Conservation (phyloP, 1,140 invertebrate genomes). For the Mesaphorura yosii region DNA sequence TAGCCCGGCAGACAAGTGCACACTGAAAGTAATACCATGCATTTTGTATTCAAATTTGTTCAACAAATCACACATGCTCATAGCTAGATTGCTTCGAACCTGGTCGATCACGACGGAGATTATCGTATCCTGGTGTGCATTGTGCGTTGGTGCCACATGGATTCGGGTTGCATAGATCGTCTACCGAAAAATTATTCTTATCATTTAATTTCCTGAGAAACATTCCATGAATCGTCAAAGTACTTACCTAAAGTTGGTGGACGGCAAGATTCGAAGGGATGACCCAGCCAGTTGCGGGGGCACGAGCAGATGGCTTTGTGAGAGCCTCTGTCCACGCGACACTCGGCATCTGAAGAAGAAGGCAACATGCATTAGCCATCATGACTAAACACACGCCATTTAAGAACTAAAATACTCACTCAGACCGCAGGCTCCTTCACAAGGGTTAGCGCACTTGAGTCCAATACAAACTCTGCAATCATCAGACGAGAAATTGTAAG, state of each 20-base stretch:
- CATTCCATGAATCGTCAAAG: neutral
- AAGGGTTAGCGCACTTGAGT: slow-evolving; percentile 65
- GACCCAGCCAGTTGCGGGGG: slow-evolving; percentile 69
- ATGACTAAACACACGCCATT: no score
- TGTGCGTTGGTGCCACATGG: slow-evolving; percentile 70
- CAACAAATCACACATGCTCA: neutral
- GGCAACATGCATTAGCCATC: no score
- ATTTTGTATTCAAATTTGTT: neutral
- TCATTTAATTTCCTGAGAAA: neutral
- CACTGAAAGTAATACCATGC: slow-evolving; percentile 44
- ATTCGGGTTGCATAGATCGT: slow-evolving; percentile 67
- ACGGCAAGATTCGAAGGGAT: slow-evolving; percentile 68
- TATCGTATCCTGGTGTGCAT: slow-evolving; percentile 68
- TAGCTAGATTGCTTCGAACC: slow-evolving; percentile 57
- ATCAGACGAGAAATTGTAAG: neutral
- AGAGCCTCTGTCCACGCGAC: slow-evolving; percentile 50
- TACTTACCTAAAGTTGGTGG: slow-evolving; percentile 36
- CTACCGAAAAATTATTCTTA: slow-evolving; percentile 36
- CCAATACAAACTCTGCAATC: slow-evolving; percentile 48
- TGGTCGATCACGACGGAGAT: slow-evolving; percentile 62
- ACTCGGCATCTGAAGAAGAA: slow-evolving; percentile 66
- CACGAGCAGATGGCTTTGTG: slow-evolving; percentile 70
- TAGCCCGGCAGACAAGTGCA: slow-evolving; percentile 45
- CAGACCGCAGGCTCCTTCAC: slow-evolving; percentile 35
- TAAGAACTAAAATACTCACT: no score